phyloP scores from a whole-genome alignment of 2,888 invertebrate species.

The Phoronis australis region DNA sequence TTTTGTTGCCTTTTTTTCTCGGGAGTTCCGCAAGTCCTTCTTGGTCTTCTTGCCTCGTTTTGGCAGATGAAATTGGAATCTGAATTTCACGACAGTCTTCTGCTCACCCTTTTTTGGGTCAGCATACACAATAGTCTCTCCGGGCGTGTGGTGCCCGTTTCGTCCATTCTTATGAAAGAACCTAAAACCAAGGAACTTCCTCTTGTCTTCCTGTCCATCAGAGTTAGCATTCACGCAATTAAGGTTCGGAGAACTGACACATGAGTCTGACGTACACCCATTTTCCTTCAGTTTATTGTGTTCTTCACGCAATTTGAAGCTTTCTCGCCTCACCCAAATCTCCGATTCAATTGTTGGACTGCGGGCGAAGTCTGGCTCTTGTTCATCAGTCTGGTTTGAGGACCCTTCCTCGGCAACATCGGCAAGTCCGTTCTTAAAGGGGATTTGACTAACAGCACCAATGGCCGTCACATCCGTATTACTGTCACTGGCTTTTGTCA shows the following conservation, averaged over 20 bases:
- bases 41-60: slow-evolving; percentile 38
- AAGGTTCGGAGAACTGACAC: not conserved
- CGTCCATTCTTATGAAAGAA: not conserved
- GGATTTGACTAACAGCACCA: not conserved
- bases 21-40: slow-evolving; percentile 34
- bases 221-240: not conserved
- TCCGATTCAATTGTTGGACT: too few species aligned
- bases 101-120: slow-evolving; percentile 64
- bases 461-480: not conserved
- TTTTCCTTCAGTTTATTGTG: not conserved
- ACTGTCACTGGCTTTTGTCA: slow-evolving; percentile 3
- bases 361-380: too few species aligned
- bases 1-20: slow-evolving; percentile 94
- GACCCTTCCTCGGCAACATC: not conserved
- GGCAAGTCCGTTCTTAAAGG: too few species aligned
- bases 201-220: too few species aligned
- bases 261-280: not conserved
- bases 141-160: too few species aligned
- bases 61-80: too few species aligned
- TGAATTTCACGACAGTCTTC: too few species aligned
- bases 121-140: not conserved
- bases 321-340: not conserved
- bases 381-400: too few species aligned
- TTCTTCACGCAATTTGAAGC: not conserved
- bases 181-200: too few species aligned